Evolutionary conservation across 2,113 vertebrate genomes (phyloP), one percentile per base, ranked within the genome.

Genomic region (Pseudopodoces humilis): DNA sequence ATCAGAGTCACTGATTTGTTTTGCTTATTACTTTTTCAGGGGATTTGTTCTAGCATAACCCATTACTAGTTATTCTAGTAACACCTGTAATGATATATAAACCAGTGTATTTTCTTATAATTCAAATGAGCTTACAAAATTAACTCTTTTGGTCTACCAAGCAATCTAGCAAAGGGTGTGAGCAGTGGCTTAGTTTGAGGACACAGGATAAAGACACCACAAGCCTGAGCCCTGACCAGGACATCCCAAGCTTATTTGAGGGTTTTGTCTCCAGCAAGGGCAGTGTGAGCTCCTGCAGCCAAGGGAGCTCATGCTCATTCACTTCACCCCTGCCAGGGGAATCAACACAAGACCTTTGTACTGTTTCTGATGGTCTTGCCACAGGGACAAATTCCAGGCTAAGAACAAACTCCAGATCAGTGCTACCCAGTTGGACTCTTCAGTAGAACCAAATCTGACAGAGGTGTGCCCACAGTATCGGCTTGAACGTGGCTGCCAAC

Each of bases 371-470:
- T 33, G 83, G 37, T 93, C 56, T 52, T 59, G 68, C 44, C 85
- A 88, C 76, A 81, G 63, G 88, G 83, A 81, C 94, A 92, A 88
- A 96, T 86, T 97, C 94, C 96, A 88, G 56, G 24, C 55, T 59
- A 56, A 81, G 95, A 59, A 91, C 90, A 95, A 96, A 97, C 52
- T 94, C 91, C 95, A 88, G 41, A 58, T 70, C 35, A 30, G 5
- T 81, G 68, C 60, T 64, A 58, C 64, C 47, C 35, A 15, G 76
- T 2, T 37, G 10, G 52, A 82, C 35, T 84, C 72, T 35, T 64
- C 46, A 20, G 77, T 0, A 94, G 65, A 60, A 52, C 64, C 68
- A 46, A 55, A 70, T 65, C 70, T 59, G 35, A 50, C 19, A 50
- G 53, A 87, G 83, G 47, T 59, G 75, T 88, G 90, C 65, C 71